phyloP scores from a whole-genome alignment of 2,113 vertebrate species.

The Burhinus oedicnemus region DNA sequence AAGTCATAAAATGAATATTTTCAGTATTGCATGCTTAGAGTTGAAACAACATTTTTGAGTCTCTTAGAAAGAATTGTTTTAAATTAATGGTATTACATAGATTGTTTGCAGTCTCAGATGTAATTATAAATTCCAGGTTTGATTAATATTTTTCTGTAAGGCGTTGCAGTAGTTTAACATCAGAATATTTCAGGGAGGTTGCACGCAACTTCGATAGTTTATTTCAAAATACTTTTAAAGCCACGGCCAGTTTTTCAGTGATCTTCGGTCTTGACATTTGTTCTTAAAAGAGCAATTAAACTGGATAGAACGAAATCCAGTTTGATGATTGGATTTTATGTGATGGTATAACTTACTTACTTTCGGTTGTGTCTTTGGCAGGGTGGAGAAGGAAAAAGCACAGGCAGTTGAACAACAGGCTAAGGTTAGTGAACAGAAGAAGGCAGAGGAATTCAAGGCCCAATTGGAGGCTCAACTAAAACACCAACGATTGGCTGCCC shows the following conservation, averaged over 20 bases:
- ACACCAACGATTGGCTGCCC: constrained; percentile 87
- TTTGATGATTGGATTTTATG: not conserved
- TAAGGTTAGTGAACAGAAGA: constrained; percentile 89
- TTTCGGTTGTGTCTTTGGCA: constrained; percentile 71
- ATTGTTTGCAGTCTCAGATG: not conserved
- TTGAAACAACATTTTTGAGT: not conserved
- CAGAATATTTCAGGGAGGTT: not conserved
- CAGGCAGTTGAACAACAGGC: constrained; percentile 89
- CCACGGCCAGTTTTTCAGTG: not conserved
- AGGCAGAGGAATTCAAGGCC: constrained; percentile 84
- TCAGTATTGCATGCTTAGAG: not conserved
- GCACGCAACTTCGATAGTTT: not conserved
- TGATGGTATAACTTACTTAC: constrained; percentile 21
- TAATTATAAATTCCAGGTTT: not conserved
- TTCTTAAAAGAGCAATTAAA: not conserved
- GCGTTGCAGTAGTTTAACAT: not conserved
- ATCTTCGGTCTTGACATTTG: not conserved
- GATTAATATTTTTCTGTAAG: not conserved
- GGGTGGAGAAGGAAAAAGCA: constrained; percentile 95
- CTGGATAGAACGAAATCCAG: not conserved
- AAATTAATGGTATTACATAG: not conserved
- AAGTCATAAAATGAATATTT: not conserved
- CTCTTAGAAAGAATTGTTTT: not conserved
- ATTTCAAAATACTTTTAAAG: not conserved
- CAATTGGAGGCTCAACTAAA: constrained; percentile 89